Base-by-base conservation (phyloP, 2,797 vertebrate species). In the Eulemur albifrons region DNA sequence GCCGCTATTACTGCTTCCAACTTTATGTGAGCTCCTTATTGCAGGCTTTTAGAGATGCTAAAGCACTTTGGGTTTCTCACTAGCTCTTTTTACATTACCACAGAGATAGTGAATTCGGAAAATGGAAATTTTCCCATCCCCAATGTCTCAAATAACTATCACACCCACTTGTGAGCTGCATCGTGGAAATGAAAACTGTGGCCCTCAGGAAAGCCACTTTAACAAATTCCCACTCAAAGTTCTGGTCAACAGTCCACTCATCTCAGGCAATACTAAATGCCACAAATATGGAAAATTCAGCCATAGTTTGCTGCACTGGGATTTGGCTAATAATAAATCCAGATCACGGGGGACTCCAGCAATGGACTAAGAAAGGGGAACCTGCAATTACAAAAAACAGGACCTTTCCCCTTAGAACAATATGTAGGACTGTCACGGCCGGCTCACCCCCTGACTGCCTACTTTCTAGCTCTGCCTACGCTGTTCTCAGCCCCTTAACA, bases 151-250 rank as follows among this genome's bases (percentile, higher is more conserved):
- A 48, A 73, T 87, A 59, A 82, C 75, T 15, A 32, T n/a, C 38
- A 40, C 0, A 0, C 25, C 45, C 35, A 10, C 38, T 40, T 25
- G 45, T 0, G 20, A 72, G 7, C 35, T 17, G 20, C 2, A 18
- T 0, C 17, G 18, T 25, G 35, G 27, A 84, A 87, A 38, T 27
- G 12, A 35, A 72, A 86, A 83, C 73, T 0, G 0, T 2, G 69
- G 57, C 12, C 18, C 12, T 2, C 18, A 79, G 57, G 57, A 86
- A 81, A 91, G 65, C 2, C 88, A 88, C 69, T n/a, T 32, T 65
- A 81, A 65, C 27, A 77, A 72, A 72, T 3, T 20, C 57, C 40
- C 0, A 18, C 30, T 43, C 43, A 67, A 38, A 59, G 65, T 9
- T 54, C 27, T 6, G 21, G 23, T 59, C 0, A 5, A 48, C 40